These are phyloP conservation scores for Amblyopsis hoosieri DNA, from an alignment of 2,797 vertebrate species.

Conservation along the genomic window DNA sequence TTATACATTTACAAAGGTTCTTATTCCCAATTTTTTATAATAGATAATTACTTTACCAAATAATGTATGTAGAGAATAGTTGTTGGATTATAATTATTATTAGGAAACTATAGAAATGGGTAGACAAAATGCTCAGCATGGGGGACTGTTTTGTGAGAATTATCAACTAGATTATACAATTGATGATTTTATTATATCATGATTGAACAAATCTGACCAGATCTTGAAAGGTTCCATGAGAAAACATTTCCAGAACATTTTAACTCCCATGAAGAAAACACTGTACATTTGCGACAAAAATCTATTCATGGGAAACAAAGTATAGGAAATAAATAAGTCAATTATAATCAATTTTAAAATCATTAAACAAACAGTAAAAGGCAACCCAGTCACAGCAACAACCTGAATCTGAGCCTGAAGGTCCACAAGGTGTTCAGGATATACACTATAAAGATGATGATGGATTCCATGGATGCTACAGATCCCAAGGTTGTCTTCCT, in stretches of 20 bases:
- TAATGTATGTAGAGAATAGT: background rate
- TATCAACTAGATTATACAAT: background rate
- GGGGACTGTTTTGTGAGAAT: background rate
- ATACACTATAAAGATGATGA: background rate
- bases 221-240: background rate
- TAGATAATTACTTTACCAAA: background rate
- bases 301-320: background rate
- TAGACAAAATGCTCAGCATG: background rate
- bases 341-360: too few relatives aligned
- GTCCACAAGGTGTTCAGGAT: background rate
- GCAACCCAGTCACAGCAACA: background rate
- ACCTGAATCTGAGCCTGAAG: background rate
- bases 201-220: constrained; percentile 8
- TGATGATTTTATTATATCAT: constrained; percentile 21
- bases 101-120: too few relatives aligned
- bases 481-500: background rate
- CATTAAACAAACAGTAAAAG: background rate
- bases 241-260: too few relatives aligned
- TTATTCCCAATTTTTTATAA: background rate
- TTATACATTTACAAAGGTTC: background rate
- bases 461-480: background rate
- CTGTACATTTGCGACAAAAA: background rate
- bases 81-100: background rate
- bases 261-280: background rate
- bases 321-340: constrained; percentile 5